Evolutionary conservation across 2,888 invertebrate species (phyloP).

Genomic region (Eilema depressum): DNA sequence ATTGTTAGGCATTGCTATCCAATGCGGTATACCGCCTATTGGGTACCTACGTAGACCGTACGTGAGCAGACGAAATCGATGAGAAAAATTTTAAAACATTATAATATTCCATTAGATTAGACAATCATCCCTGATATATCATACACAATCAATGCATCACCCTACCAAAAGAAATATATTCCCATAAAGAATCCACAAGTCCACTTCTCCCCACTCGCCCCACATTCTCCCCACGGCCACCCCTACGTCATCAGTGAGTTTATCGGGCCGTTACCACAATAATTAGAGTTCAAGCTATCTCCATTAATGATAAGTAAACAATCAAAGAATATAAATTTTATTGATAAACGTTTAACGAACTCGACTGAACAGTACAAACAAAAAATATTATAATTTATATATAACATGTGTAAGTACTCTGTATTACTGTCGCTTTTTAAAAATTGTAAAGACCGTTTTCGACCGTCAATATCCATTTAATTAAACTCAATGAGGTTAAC

Average conservation of each 20-base stretch:
- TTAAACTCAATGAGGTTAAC: too few relatives aligned
- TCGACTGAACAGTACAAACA: conserved; percentile 66
- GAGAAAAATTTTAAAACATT: too few relatives aligned
- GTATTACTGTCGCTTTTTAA: neutral
- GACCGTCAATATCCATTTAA: neutral
- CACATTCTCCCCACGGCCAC: neutral
- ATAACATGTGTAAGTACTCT: neutral
- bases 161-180: neutral
- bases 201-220: conserved; percentile 7
- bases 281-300: conserved; percentile 64
- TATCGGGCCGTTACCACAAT: conserved; percentile 47
- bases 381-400: conserved; percentile 55
- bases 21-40: too few relatives aligned
- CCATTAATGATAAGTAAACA: conserved; percentile 75
- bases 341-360: conserved; percentile 82
- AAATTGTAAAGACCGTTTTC: neutral
- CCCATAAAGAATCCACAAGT: conserved; percentile 7
- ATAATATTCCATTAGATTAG: neutral
- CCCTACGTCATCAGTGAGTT: conserved; percentile 23
- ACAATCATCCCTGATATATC: neutral
- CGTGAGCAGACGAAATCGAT: too few relatives aligned
- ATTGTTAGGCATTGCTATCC: too few relatives aligned
- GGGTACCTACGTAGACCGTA: too few relatives aligned
- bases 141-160: neutral
- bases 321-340: conserved; percentile 79